Evolutionary conservation across 2,113 vertebrate species (phyloP).

Genomic region (Meleagris gallopavo): DNA sequence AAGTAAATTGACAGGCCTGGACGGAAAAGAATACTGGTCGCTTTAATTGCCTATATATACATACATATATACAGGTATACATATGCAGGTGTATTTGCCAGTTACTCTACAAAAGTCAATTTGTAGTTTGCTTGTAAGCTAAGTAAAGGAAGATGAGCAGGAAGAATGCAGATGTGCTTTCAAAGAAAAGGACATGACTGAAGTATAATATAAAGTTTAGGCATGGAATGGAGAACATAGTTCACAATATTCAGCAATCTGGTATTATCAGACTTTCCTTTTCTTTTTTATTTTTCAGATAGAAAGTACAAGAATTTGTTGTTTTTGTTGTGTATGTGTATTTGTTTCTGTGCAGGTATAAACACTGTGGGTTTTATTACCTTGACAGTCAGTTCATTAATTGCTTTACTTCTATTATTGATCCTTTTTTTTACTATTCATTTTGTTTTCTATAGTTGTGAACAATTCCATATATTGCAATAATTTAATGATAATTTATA

Average conservation of each 20-base stretch:
- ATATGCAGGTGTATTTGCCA: background rate
- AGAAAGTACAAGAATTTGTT: background rate
- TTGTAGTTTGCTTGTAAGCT: background rate
- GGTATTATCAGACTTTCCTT: background rate
- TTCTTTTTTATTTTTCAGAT: background rate
- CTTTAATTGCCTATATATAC: background rate
- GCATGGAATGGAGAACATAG: background rate
- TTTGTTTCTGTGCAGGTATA: background rate
- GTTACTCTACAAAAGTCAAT: background rate
- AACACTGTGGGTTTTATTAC: conserved; percentile 1
- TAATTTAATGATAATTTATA: conserved; percentile 41
- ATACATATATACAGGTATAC: background rate
- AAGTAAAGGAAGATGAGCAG: background rate
- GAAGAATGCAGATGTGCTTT: background rate
- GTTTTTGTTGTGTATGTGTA: background rate
- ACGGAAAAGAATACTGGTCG: background rate
- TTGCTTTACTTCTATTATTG: conserved; percentile 37
- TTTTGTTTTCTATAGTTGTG: conserved; percentile 52
- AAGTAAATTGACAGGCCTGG: background rate
- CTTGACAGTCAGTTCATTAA: conserved; percentile 20
- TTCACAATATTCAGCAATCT: background rate
- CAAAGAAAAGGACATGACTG: background rate
- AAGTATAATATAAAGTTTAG: background rate
- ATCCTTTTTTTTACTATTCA: conserved; percentile 40
- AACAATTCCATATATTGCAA: conserved; percentile 13